Evolutionary conservation across 2,797 vertebrate genomes (phyloP).

Genomic region (Danio jaintianensis): DNA sequence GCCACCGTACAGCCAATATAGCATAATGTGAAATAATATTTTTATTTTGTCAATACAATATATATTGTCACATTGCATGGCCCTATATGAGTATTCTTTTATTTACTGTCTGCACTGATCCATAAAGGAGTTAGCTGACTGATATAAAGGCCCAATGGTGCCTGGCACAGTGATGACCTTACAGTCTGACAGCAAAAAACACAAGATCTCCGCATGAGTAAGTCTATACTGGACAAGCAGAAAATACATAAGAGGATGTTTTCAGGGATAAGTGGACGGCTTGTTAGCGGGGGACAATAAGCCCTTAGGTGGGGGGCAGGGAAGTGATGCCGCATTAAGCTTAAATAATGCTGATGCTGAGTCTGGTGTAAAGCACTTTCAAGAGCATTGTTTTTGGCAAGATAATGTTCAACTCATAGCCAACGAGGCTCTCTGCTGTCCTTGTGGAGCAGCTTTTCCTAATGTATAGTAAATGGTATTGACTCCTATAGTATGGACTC

Average conservation of each 20-base stretch:
- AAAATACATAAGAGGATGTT: conserved; percentile 25
- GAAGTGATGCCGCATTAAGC: conserved; percentile 28
- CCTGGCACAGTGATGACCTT: conserved; percentile 51
- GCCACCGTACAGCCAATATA: no score
- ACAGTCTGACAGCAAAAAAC: conserved; percentile 41
- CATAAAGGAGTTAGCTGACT: neutral
- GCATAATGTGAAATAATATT: no score
- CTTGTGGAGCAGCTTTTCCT: conserved; percentile 7
- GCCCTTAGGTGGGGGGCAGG: conserved; percentile 42
- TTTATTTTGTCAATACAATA: no score
- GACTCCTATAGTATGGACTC: neutral
- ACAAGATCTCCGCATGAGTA: conserved; percentile 48
- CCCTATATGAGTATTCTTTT: no score
- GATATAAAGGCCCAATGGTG: conserved; percentile 33
- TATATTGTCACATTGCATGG: no score
- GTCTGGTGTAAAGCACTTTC: conserved; percentile 9
- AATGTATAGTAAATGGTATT: neutral
- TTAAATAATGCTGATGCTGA: conserved; percentile 52
- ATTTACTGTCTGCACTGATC: neutral
- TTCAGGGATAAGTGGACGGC: conserved; percentile 37
- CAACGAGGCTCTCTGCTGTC: conserved; percentile 4
- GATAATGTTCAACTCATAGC: conserved; percentile 17
- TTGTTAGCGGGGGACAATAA: conserved; percentile 28
- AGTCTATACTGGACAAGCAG: conserved; percentile 33
- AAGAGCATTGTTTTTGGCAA: conserved; percentile 39